Evolutionary conservation across 2,113 vertebrate species (phyloP).

Genomic region (Phaethornis superciliosus): DNA sequence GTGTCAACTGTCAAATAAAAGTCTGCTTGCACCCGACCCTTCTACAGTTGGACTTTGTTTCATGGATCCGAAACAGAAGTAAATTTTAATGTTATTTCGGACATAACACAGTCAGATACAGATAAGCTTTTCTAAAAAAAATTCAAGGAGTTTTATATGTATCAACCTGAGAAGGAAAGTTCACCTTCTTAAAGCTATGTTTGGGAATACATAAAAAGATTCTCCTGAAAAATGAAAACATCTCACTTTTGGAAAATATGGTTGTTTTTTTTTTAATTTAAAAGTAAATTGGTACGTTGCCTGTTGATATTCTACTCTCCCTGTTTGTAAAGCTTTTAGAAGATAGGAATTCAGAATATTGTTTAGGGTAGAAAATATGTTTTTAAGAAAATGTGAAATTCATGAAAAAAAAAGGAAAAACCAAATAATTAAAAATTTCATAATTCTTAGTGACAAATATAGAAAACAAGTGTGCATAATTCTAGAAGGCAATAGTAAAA

Average conservation of each 20-base stretch:
- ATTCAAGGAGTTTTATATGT: background rate
- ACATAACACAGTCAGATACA: background rate
- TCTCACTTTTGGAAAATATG: background rate
- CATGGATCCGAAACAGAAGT: no score
- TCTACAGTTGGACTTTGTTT: no score
- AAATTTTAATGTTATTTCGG: no score
- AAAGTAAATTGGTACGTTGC: background rate
- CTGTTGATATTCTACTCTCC: background rate
- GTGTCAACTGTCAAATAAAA: no score
- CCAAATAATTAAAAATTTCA: background rate
- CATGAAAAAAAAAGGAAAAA: slow-evolving; percentile 22
- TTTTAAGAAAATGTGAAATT: slow-evolving; percentile 26
- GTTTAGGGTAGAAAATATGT: background rate
- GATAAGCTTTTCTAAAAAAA: background rate
- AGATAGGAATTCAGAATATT: background rate
- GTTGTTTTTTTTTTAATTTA: slow-evolving; percentile 20
- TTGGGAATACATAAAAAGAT: background rate
- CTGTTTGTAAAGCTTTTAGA: slow-evolving; percentile 39
- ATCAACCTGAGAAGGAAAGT: background rate
- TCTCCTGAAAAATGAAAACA: background rate
- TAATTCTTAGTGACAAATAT: slow-evolving; percentile 53
- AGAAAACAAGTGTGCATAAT: slow-evolving; percentile 37
- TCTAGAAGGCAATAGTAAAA: slow-evolving; percentile 26
- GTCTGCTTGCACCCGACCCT: no score
- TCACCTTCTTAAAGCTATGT: background rate